Base-by-base conservation (phyloP, 2,797 vertebrate genomes). In the Todus mexicanus region DNA sequence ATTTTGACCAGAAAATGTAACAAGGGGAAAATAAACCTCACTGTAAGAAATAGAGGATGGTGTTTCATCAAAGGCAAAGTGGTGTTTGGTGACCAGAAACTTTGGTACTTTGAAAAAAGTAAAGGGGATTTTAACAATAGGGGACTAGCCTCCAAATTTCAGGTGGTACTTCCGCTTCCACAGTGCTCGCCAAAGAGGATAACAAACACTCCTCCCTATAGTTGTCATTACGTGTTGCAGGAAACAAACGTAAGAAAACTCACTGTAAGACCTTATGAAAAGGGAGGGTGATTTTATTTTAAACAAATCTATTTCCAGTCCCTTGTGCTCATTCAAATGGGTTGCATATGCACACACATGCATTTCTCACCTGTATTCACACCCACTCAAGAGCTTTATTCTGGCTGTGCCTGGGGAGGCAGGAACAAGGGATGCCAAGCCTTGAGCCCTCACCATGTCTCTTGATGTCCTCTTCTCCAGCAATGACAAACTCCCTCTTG, bases 281-380 rank as follows among this genome's bases (percentile, higher is more conserved):
- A 72, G 12, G n/a, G 47, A 90, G 37, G 10, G 38, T 75, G 19
- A 37, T 50, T 71, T 87, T 75, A 64, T 71, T 84, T 64, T 26
- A 61, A 48, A 53, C 18, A 65, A 53, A 37, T 88, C 16, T 71
- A 3, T 80, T 66, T 70, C 57, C 42, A 57, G 26, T 74, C 29
- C 6, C 48, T 77, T 29, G 6, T 3, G 7, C 33, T 77, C 13
- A 16, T 68, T 86, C 45, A 57, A 50, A 15, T 29, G 71, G 25
- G 43, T 87, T 31, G 3, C 8, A 5, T 53, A 12, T 16, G 19
- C 12, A 10, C 29, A 63, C 22, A 40, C 0, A 26, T 0, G 0
- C 11, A 15, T 64, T 79, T 92, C 42, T 53, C 20, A 27, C 4
- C 1, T 11, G 7, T 1, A 1, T 75, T 61, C 17, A 23, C 15